Evolutionary conservation across 2,888 invertebrate genomes (phyloP).

Genomic region (Hirtodrosophila trivittata): DNA sequence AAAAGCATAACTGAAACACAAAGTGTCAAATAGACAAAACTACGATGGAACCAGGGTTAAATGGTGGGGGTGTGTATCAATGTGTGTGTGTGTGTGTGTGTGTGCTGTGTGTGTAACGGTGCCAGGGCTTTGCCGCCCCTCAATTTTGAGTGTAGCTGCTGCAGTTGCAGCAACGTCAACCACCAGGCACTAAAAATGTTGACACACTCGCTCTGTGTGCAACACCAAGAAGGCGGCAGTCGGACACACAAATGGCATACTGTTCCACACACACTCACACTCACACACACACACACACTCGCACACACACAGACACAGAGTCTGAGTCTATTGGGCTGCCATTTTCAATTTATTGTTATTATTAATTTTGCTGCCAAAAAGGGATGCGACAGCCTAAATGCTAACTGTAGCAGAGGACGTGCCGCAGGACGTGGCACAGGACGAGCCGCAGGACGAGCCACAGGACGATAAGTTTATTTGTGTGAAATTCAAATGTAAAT

Average conservation of each 20-base stretch:
- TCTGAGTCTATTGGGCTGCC: constrained; percentile 63
- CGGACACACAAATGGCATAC: too few species aligned
- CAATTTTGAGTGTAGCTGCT: constrained; percentile 40
- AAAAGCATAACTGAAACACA: constrained; percentile 79
- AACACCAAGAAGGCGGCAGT: constrained; percentile 9
- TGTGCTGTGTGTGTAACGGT: constrained; percentile 27
- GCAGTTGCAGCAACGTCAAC: constrained; percentile 59
- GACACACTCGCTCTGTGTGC: constrained; percentile 66
- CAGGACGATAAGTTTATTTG: constrained; percentile 68
- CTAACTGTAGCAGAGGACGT: constrained; percentile 4
- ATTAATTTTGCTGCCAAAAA: constrained; percentile 76
- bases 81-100: constrained; percentile 3
- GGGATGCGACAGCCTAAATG: constrained; percentile 59
- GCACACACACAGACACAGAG: constrained; percentile 11
- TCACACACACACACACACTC: too few species aligned
- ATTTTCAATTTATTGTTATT: constrained; percentile 79
- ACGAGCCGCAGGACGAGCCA: constrained; percentile 28
- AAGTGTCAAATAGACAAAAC: constrained; percentile 77
- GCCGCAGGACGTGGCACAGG: constrained; percentile 15
- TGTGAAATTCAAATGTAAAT: constrained; percentile 78
- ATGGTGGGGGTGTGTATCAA: not conserved
- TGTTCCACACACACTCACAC: too few species aligned
- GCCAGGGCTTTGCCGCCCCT: constrained; percentile 39
- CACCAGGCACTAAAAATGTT: constrained; percentile 77
- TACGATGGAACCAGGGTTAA: not conserved